Conservation (phyloP, 2,797 vertebrate species). For the Acomys russatus region DNA sequence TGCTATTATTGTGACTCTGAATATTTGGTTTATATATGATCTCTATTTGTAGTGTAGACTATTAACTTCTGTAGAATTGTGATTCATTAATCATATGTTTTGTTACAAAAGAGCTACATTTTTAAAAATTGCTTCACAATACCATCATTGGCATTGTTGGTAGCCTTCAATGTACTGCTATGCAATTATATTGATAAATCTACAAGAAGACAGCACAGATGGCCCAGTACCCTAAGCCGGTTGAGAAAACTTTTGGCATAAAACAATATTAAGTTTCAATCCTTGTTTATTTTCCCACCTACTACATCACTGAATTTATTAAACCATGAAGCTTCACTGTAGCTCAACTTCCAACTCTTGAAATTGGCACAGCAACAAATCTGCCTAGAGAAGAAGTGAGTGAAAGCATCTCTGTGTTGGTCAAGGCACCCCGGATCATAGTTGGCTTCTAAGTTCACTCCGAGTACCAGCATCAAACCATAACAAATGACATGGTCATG, state of each 20-base stretch:
- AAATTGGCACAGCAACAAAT: background rate
- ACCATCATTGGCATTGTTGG: background rate
- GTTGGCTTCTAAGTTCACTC: background rate
- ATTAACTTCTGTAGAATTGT: background rate
- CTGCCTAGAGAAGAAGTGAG: background rate
- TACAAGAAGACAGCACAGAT: background rate
- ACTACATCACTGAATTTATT: background rate
- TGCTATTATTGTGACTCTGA: background rate
- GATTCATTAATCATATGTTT: background rate
- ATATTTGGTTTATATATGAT: slow-evolving; percentile 41
- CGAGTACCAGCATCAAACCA: background rate
- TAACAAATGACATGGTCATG: background rate
- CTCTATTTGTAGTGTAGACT: background rate
- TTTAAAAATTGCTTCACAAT: background rate
- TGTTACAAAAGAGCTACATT: background rate
- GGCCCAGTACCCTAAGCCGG: background rate
- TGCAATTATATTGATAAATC: background rate
- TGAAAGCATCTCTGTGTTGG: background rate
- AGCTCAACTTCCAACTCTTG: background rate
- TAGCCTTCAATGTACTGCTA: background rate
- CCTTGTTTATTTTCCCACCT: background rate
- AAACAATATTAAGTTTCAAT: background rate
- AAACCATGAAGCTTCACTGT: background rate
- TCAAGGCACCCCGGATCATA: background rate
- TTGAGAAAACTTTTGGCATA: background rate